phyloP scores from a whole-genome alignment of 2,113 vertebrate species.

The Ictalurus punctatus region DNA sequence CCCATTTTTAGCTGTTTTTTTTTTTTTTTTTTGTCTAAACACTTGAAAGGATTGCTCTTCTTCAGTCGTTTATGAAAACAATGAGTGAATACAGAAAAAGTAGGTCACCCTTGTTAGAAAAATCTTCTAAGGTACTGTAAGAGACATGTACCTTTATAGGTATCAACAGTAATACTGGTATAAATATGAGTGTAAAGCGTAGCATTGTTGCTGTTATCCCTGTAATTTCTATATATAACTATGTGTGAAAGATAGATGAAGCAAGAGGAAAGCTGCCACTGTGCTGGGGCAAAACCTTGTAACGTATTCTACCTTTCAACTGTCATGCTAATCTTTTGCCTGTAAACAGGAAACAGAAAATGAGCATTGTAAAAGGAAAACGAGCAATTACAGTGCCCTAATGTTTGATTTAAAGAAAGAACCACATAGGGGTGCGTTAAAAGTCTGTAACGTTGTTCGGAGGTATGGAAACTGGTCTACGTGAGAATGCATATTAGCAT shows the following conservation, averaged over 20 bases:
- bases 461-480: slow-evolving; percentile 15
- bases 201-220: neutral
- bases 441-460: neutral
- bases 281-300: slow-evolving; percentile 37
- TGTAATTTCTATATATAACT: neutral
- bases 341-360: slow-evolving; percentile 21
- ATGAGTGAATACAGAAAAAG: slow-evolving; percentile 1
- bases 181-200: neutral
- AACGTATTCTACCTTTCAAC: slow-evolving; percentile 46
- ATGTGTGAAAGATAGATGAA: slow-evolving; percentile 17
- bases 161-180: neutral
- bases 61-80: neutral
- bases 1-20: neutral
- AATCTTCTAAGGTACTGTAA: neutral
- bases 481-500: neutral
- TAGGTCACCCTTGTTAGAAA: neutral
- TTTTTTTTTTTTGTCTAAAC: neutral
- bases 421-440: neutral
- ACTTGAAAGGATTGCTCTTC: neutral
- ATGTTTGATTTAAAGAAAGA: slow-evolving; percentile 35
- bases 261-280: slow-evolving; percentile 12
- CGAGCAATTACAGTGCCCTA: neutral
- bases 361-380: neutral
- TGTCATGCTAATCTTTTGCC: slow-evolving; percentile 43
- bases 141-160: slow-evolving; percentile 6